Base-by-base conservation (phyloP, 2,113 vertebrate genomes). In the Brachionichthys hirsutus region DNA sequence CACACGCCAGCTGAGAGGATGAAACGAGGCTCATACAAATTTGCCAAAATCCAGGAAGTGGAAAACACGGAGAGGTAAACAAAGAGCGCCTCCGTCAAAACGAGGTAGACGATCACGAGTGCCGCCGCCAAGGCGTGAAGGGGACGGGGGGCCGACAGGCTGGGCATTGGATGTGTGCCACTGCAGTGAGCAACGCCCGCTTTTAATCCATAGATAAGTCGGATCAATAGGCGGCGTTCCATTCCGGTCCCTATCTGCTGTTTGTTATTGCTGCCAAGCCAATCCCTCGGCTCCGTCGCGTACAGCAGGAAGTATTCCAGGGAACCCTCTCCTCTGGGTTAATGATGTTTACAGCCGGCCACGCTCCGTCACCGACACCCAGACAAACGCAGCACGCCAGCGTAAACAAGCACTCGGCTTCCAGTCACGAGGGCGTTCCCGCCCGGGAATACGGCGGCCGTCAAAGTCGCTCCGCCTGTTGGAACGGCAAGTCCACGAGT, bases 1-100 rank as follows among this genome's bases (percentile, higher is more conserved):
- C 85, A 82, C 75, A 55, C 2, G n/a, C 79, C 52, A 60, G 59
- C 68, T 67, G 70, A 62, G 73, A 76, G 71, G 75, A 82, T 70
- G 72, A 71, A 64, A 70, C 60, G 35, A 53, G 61, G 62, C 41
- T 20, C 59, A 63, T 8, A 30, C 24, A 3, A 30, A 38, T 57
- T 80, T 70, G 67, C 73, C 67, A 58, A 73, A 45, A 74, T 54
- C 73, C 78, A 78, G 70, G 63, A 59, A 61, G 63, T 80, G 71
- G 51, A 78, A 74, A 55, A 60, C 64, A 4, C 77, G n/a, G n/a
- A 71, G 75, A 55, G 52, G 74, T 68, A 66, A 54, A 59, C 35
- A 1, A 66, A 43, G 66, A 63, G 76, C 67, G 50, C 43, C 43
- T 57, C 36, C 57, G 66, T 59, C 49, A 69, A 40, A 55, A 42